Base-by-base conservation (phyloP, 2,888 invertebrate genomes). In the Meiosimyza platycephala region DNA sequence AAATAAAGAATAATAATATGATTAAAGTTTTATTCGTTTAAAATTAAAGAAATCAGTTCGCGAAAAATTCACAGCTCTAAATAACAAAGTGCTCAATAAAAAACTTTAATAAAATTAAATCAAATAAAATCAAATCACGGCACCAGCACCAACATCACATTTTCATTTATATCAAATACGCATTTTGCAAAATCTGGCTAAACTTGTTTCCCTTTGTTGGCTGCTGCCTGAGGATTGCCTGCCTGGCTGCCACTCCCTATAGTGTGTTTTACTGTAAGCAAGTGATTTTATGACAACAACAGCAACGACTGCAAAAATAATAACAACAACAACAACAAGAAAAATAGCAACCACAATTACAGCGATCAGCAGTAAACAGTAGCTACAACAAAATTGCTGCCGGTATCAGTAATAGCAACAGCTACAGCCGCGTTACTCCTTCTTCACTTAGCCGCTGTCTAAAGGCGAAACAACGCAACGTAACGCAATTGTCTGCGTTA, bases 161-260 rank as follows among this genome's bases (percentile, higher is more conserved):
- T 40, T 54, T 51, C n/a, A 65, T 65, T 51, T 50, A 65, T 33
- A 47, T 54, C 47, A n/a, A 28, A 67, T 55, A 67, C n/a, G 22
- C 12, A 33, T 40, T 52, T 18, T 40, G 48, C 40, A 40, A 40
- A 18, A 13, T 16, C 48, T n/a, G 50, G 47, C 12, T n/a, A 6
- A 55, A 51, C 33, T n/a, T 16, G 52, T 54, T 54, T n/a, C 47
- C 62, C 22, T 33, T 9, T 47, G 16, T 16, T 33, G 16, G 33
- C 15, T 47, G 40, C 40, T 40, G 40, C 9, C 40, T 40, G 47
- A 60, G 28, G 28, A 62, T 33, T 33, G 22, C 15, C 1, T 22
- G 22, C 28, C 28, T 28, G 28, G 3, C 28, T 28, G 60, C 22
- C 60, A 60, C 28, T 60, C 60, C 22, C 55, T 55, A 18, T 16